A percentile compares a stretch with the other conserved stretches of the same genome.
Conservation (phyloP, 2,797 vertebrate genomes). For the Spinus pinus region DNA sequence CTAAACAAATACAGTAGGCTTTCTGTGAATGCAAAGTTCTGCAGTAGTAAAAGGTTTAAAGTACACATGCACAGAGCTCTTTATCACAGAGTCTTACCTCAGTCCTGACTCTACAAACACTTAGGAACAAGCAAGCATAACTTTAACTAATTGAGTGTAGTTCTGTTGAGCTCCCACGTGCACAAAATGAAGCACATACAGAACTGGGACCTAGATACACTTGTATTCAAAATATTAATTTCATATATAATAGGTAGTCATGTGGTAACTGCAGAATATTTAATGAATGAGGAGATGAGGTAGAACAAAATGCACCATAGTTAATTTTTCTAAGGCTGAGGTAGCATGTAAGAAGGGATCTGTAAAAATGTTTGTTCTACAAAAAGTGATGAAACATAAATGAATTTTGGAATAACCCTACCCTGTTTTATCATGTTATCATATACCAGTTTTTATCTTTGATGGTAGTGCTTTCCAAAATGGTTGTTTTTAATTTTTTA, state of each 20-base stretch:
- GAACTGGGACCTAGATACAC: neutral
- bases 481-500: neutral
- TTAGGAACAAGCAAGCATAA: neutral
- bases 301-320: neutral
- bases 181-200: neutral
- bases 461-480: neutral
- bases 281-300: neutral
- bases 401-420: neutral
- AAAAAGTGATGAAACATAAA: neutral
- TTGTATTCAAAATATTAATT: neutral
- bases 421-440: neutral
- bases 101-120: neutral
- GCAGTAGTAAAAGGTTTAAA: neutral
- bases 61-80: neutral
- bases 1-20: neutral
- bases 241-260: neutral
- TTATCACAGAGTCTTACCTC: slow-evolving; percentile 2
- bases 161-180: neutral
- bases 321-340: neutral
- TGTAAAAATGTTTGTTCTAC: neutral
- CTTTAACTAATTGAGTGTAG: neutral
- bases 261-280: neutral
- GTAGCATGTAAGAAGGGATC: neutral
- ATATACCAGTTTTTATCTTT: neutral
- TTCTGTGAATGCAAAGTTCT: neutral